These are phyloP conservation scores for Zaprionus nigranus DNA, from an alignment of 1,140 invertebrate species.

Conservation along the genomic window DNA sequence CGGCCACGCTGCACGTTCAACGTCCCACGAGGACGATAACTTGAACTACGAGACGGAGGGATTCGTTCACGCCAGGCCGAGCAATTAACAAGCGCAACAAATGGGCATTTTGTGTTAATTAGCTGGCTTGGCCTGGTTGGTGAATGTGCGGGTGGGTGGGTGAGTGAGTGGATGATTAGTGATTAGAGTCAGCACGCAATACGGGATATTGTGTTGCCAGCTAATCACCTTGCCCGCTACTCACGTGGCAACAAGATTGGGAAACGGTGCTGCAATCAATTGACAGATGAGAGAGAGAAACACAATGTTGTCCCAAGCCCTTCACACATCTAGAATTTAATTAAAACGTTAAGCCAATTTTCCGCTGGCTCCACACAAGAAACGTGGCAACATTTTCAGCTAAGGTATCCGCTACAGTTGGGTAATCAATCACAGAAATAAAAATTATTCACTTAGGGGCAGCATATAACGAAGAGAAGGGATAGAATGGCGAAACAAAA, in stretches of 20 bases:
- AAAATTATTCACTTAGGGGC: slow-evolving; percentile 51
- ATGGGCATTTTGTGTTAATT: slow-evolving; percentile 76
- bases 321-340: slow-evolving; percentile 27
- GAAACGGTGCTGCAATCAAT: slow-evolving; percentile 19
- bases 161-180: slow-evolving; percentile 23
- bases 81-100: slow-evolving; percentile 73
- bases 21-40: slow-evolving; percentile 45
- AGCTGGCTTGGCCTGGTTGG: slow-evolving; percentile 19
- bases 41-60: slow-evolving; percentile 14
- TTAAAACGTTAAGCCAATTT: slow-evolving; percentile 40
- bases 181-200: slow-evolving; percentile 18
- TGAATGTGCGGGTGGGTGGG: slow-evolving; percentile 4
- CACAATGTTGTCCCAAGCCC: slow-evolving; percentile 41
- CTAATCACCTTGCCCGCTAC: slow-evolving; percentile 54
- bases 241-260: slow-evolving; percentile 42
- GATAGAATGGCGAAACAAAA: slow-evolving; percentile 17
- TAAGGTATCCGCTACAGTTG: not conserved
- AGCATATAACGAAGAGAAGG: not conserved
- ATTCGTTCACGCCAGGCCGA: slow-evolving; percentile 18
- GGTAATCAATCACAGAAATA: slow-evolving; percentile 64
- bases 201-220: slow-evolving; percentile 40
- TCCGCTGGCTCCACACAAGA: not conserved
- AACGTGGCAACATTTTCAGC: slow-evolving; percentile 3
- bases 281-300: slow-evolving; percentile 11
- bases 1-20: not conserved